A percentile compares a stretch with the other conserved stretches of the same genome.
Conservation (phyloP, 2,888 invertebrate genomes). For the Stegana nigrithorax region DNA sequence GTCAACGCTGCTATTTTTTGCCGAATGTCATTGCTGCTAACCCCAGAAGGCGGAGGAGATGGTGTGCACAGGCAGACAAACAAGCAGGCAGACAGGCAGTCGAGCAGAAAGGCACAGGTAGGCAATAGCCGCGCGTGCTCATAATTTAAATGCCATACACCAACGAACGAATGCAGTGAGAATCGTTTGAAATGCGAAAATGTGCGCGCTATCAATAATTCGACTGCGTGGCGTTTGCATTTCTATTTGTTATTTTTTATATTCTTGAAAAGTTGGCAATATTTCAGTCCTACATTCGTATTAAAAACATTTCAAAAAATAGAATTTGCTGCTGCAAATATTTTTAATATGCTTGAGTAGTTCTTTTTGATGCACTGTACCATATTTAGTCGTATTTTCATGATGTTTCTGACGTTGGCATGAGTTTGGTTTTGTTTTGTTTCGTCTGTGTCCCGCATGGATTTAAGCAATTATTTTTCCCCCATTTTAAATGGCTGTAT, state of each 20-base stretch:
- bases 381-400: no score
- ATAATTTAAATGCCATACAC: not conserved
- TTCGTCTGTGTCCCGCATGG: no score
- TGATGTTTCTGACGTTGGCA: no score
- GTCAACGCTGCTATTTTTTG: constrained; percentile 38
- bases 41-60: not conserved
- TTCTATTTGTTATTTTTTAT: constrained; percentile 51
- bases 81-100: no score
- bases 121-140: not conserved
- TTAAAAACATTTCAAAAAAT: no score
- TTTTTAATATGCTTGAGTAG: constrained; percentile 53
- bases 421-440: no score
- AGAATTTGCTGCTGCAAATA: constrained; percentile 41
- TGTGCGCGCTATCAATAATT: constrained; percentile 3
- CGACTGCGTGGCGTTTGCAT: not conserved
- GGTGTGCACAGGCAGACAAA: not conserved
- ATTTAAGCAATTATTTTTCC: no score
- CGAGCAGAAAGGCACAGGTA: not conserved
- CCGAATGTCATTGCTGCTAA: not conserved
- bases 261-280: constrained; percentile 37
- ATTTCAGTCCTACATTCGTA: not conserved
- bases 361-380: no score
- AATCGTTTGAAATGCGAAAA: constrained; percentile 6
- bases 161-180: not conserved
- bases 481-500: no score